A percentile compares a stretch with the other conserved stretches of the same genome.
These are phyloP conservation scores for Pangasius krempfi DNA, from an alignment of 2,797 vertebrate genomes.

Conservation along the genomic window DNA sequence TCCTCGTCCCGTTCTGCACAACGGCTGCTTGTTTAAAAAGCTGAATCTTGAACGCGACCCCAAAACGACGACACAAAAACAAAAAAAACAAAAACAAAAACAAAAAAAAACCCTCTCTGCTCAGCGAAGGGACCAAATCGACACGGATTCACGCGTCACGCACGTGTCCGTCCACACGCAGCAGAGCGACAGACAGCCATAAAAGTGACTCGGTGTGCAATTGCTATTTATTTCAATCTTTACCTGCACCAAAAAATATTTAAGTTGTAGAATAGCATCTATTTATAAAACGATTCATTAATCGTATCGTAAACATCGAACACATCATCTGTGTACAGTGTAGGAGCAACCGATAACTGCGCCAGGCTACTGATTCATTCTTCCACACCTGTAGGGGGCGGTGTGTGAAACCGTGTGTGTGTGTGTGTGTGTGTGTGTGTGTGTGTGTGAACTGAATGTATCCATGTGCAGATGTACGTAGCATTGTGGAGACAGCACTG, in stretches of 20 bases:
- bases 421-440: neutral
- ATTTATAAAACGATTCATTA: constrained; percentile 59
- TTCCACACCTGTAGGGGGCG: constrained; percentile 33
- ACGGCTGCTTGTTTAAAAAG: constrained; percentile 17
- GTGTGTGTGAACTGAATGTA: neutral
- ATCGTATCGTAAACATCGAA: constrained; percentile 36
- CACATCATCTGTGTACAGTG: constrained; percentile 5
- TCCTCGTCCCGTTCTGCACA: constrained; percentile 49
- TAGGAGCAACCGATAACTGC: constrained; percentile 1
- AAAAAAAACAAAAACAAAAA: neutral
- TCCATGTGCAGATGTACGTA: neutral
- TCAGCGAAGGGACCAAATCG: neutral
- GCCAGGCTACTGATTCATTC: neutral
- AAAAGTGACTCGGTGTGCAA: constrained; percentile 54
- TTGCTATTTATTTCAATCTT: constrained; percentile 66
- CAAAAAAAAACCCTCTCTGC: neutral
- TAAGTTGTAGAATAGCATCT: constrained; percentile 68
- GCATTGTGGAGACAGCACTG: constrained; percentile 65
- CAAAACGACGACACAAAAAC: neutral
- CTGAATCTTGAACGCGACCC: constrained; percentile 52
- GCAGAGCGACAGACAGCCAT: constrained; percentile 66
- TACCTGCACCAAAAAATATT: constrained; percentile 76
- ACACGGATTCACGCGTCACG: neutral
- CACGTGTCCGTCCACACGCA: neutral
- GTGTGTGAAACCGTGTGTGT: neutral